Base-by-base conservation (phyloP, 2,797 vertebrate species). In the Neosilurus hyrtlii region DNA sequence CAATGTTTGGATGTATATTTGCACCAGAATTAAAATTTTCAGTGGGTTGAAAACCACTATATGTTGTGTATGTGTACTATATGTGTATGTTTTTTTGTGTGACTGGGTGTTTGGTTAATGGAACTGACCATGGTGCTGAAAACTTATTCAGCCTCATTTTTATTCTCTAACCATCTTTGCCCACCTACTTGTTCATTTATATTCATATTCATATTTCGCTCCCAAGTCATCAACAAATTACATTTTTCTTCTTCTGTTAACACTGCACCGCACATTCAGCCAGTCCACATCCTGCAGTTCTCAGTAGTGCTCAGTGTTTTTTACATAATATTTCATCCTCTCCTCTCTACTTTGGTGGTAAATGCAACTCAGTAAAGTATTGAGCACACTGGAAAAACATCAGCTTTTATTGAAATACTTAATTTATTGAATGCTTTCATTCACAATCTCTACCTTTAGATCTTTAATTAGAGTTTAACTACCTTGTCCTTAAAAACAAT, bases 41-140 rank as follows among this genome's bases (percentile, higher is more conserved):
- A 67, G 1, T 10, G 15, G 26, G 43, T 62, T 43, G 20, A 62
- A 5, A 30, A 9, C 37, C n/a, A n/a, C n/a, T n/a, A n/a, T n/a
- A 43, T 6, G 6, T 43, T 2, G 37, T 43, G 37, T 43, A 6
- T 43, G 37, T 43, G 37, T 43, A 6, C n/a, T n/a, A n/a, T 43
- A 6, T 52, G 15, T 51, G 63, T 67, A n/a, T 1, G 24, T 52
- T 9, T 37, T 24, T n/a, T 12, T 52, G 59, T 24, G 57, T 43
- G 43, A 16, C 15, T 56, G 15, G 43, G 43, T 56, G 54, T 4
- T 54, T 9, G 15, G 18, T 37, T 56, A 43, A 43, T 75, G 81
- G 76, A 70, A 77, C 81, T 86, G 76, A 80, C 84, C 71, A 0
- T 86, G 71, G 81, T 83, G 70, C 81, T 86, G 84, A 83, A 70